Conservation (phyloP, 2,888 invertebrate species). For the Macaria notata region DNA sequence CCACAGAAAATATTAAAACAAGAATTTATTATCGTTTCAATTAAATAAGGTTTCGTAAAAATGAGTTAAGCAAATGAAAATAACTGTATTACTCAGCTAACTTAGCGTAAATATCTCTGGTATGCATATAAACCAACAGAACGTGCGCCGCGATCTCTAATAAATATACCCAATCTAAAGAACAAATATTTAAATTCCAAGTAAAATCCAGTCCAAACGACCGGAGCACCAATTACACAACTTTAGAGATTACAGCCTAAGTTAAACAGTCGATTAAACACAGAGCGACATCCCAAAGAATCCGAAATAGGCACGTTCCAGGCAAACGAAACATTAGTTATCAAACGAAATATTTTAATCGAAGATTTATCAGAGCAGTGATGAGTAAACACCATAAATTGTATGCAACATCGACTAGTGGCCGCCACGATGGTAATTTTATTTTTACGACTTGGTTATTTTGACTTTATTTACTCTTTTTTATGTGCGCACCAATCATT, state of each 20-base stretch:
- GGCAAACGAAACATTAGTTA: slow-evolving; percentile 26
- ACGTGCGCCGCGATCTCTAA: no score
- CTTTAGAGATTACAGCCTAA: slow-evolving; percentile 1
- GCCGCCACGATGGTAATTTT: slow-evolving; percentile 20
- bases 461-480: no score
- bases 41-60: no score
- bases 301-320: slow-evolving; percentile 20
- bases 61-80: no score
- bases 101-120: no score
- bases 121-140: no score
- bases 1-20: no score
- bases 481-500: no score
- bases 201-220: background rate
- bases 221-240: slow-evolving; percentile 8
- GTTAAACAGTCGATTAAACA: slow-evolving; percentile 12
- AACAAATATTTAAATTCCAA: no score
- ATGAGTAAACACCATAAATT: slow-evolving; percentile 28
- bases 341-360: slow-evolving; percentile 22
- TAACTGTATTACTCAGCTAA: no score
- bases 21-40: no score
- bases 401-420: slow-evolving; percentile 21
- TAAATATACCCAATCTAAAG: no score
- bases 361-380: slow-evolving; percentile 23
- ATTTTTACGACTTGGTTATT: slow-evolving; percentile 15
- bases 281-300: slow-evolving; percentile 17